Evolutionary conservation across 2,797 vertebrate species (phyloP).

Genomic region (Craterocephalus amniculus): DNA sequence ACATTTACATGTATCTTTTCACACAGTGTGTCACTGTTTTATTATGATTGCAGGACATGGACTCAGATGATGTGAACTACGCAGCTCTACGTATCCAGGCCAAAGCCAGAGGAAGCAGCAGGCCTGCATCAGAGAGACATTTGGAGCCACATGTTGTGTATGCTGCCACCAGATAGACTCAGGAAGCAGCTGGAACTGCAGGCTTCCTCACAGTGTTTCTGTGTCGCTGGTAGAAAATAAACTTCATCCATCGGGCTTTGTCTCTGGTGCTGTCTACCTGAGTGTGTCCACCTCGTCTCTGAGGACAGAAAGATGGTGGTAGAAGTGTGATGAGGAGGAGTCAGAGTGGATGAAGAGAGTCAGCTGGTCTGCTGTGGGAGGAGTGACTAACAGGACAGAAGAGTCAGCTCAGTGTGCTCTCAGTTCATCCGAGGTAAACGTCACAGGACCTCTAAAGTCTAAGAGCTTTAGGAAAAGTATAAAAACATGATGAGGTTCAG

Average conservation of each 20-base stretch:
- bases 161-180: conserved; percentile 44
- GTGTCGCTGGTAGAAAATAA: background rate
- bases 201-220: background rate
- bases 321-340: no score
- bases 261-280: background rate
- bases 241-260: background rate
- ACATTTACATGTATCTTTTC: no score
- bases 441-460: background rate
- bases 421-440: background rate
- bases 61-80: conserved; percentile 28
- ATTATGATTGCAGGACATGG: conserved; percentile 10
- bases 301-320: no score
- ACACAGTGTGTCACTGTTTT: background rate
- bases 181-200: background rate
- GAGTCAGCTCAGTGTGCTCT: conserved; percentile 16
- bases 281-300: no score
- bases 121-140: conserved; percentile 4
- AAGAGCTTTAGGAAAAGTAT: background rate
- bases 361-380: background rate
- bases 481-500: rapidly evolving
- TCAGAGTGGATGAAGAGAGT: background rate
- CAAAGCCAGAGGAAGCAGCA: conserved; percentile 17
- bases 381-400: conserved; percentile 14
- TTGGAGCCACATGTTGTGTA: conserved; percentile 43
- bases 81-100: conserved; percentile 29